Conservation (phyloP, 2,113 vertebrate genomes). For the Atherinomorus stipes region DNA sequence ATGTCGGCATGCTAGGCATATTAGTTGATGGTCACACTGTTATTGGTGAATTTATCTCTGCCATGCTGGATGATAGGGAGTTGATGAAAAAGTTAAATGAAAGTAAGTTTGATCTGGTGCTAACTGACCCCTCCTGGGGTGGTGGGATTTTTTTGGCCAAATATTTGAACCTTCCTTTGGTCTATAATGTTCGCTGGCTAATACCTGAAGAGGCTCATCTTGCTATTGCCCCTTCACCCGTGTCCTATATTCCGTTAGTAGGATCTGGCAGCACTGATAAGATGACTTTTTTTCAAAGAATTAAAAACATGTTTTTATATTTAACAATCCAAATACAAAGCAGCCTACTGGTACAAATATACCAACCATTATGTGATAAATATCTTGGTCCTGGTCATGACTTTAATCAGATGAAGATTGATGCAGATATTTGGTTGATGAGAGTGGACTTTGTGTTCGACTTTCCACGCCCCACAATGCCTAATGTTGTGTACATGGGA, state of each 20-base stretch:
- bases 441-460: no score
- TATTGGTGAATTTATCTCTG: slow-evolving; percentile 14
- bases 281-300: slow-evolving; percentile 79
- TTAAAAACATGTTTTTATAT: slow-evolving; percentile 65
- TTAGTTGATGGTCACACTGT: neutral
- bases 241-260: slow-evolving; percentile 75
- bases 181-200: slow-evolving; percentile 77
- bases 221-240: slow-evolving; percentile 72
- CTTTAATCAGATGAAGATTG: no score
- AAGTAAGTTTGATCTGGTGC: slow-evolving; percentile 71
- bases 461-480: no score
- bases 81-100: slow-evolving; percentile 52
- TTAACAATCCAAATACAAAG: neutral
- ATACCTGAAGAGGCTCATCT: slow-evolving; percentile 65
- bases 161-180: slow-evolving; percentile 76
- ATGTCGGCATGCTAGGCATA: neutral
- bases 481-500: no score
- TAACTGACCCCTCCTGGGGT: slow-evolving; percentile 70
- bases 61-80: slow-evolving; percentile 43
- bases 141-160: slow-evolving; percentile 69
- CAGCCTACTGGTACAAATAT: neutral
- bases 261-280: slow-evolving; percentile 62
- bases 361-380: slow-evolving; percentile 55
- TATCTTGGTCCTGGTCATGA: no score
- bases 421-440: no score